Percentiles rank a stretch among this genome's conserved stretches.
These are phyloP conservation scores for Anhinga anhinga DNA, from an alignment of 2,113 vertebrate species.

Conservation along the genomic window DNA sequence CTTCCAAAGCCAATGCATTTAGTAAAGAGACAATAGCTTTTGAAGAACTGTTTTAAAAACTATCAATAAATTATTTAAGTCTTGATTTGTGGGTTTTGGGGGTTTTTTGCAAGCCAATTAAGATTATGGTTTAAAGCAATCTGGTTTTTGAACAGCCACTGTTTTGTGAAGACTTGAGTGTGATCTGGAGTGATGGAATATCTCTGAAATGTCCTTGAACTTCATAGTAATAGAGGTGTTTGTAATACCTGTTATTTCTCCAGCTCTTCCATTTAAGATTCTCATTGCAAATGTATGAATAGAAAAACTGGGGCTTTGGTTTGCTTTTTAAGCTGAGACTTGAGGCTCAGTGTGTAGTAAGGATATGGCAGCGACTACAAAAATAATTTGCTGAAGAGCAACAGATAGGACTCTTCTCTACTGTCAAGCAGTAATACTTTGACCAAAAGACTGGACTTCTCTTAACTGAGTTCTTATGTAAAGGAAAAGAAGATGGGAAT, in stretches of 20 bases:
- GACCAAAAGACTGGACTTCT: background rate
- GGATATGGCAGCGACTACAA: background rate
- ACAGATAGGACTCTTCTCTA: background rate
- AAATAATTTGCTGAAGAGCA: background rate
- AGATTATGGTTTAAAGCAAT: background rate
- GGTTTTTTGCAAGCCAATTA: background rate
- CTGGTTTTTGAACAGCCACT: background rate
- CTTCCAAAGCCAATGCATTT: background rate
- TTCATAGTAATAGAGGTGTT: background rate
- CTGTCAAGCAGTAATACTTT: background rate
- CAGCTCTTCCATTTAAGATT: background rate
- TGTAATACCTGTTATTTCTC: background rate
- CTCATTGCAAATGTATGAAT: background rate
- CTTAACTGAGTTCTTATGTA: background rate
- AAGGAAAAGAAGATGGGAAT: background rate
- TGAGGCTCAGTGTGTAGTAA: background rate
- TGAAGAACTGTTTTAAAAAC: background rate
- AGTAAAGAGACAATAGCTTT: background rate
- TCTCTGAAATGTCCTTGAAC: background rate
- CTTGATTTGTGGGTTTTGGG: background rate
- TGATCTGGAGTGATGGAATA: background rate
- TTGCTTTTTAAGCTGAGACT: background rate
- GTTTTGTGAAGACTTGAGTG: background rate
- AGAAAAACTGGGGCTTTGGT: background rate
- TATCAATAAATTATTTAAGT: background rate